Evolutionary conservation across 2,113 vertebrate genomes (phyloP).

Genomic region (Chitala chitala): DNA sequence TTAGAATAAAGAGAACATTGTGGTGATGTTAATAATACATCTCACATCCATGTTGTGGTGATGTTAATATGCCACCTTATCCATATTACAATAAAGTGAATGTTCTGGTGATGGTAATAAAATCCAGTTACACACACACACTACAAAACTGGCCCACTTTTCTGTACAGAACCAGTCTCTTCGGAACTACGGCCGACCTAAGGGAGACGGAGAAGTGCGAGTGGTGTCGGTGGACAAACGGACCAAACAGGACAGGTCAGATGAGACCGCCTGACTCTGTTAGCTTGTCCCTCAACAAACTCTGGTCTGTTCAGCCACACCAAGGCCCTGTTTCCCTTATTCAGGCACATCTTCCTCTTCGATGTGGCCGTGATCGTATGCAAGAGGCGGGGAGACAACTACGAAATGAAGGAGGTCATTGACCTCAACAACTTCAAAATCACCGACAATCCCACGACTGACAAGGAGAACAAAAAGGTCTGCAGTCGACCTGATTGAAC

Average conservation of each 20-base stretch:
- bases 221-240: constrained; percentile 88
- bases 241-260: constrained; percentile 92
- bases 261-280: background rate
- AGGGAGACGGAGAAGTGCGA: constrained; percentile 89
- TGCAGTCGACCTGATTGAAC: too few species aligned
- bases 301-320: background rate
- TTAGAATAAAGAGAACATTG: too few species aligned
- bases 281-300: background rate
- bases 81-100: too few species aligned
- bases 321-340: background rate
- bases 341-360: constrained; percentile 93
- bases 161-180: constrained; percentile 81
- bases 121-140: background rate
- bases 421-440: constrained; percentile 94
- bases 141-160: background rate
- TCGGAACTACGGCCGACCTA: constrained; percentile 82
- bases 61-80: background rate
- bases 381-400: constrained; percentile 89
- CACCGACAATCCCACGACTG: constrained; percentile 89
- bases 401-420: constrained; percentile 97
- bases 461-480: constrained; percentile 96
- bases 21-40: too few species aligned
- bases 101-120: background rate
- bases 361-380: constrained; percentile 90
- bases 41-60: too few species aligned